Base-by-base conservation (phyloP, 2,797 vertebrate genomes). In the Paratrypauchen microcephalus region DNA sequence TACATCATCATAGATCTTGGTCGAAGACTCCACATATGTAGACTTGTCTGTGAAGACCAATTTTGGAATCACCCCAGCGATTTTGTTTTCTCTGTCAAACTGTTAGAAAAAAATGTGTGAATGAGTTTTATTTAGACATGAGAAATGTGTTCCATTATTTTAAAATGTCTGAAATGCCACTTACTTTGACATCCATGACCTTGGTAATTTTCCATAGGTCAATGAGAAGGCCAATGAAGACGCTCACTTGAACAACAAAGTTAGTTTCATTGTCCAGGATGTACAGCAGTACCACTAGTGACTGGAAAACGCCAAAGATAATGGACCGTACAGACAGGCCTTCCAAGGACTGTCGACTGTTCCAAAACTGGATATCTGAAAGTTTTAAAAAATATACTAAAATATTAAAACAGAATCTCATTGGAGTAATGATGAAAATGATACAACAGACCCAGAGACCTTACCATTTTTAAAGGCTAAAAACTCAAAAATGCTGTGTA, bases 141-240 rank as follows among this genome's bases (percentile, higher is more conserved):
- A 45, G 12, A 41, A 41, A 41, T 1, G 3, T 16, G 4, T 5
- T 45, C 3, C 26, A 28, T 57, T 28, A 28, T 57, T 57, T 28
- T 26, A 57, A 23, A 15, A 28, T 18, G 24, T 18, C 26, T 13
- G 4, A 61, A 52, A 41, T 57, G 1, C 24, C 66, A 74, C 95
- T 93, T 84, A 98, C 97, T 93, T 68, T 94, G 80, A 99, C 95
- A 0, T 99, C 97, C 96, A 99, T 98, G 91, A 99, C 97, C 87
- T 99, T 99, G 70, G 97, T 99, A 87, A 98, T 98, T 91, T 99
- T 99, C 97, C 97, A 99, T 87, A 99, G 93, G 85, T 99, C 97
- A 3, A 98, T 99, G 30, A 99, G 95, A 54, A 99, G 95, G 71
- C 97, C 97, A 0, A 99, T 96, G 90, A 98, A 97, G 73, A 98